Evolutionary conservation across 2,888 invertebrate species (phyloP), one percentile per base, ranked within the genome.

Genomic region (Hypsopygia costalis): DNA sequence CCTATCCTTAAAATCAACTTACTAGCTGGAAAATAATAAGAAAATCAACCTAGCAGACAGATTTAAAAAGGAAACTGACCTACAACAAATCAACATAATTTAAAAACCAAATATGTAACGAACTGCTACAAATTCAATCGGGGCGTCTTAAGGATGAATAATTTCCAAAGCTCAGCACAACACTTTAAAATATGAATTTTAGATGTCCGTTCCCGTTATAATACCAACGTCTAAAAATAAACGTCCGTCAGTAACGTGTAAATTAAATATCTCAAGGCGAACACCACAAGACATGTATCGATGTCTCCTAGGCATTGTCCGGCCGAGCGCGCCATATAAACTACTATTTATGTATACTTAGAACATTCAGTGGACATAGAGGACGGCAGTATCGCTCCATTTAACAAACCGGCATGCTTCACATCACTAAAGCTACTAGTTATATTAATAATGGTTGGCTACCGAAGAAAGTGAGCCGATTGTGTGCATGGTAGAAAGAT

Each of bases 331-430:
- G 51, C 53, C 49, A 45, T 43, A 32, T 31, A 37, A 43, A 42
- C 47, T 2, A 2, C 68, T 68, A 69, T 65, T 64, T 59, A 68
- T 58, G 64, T 65, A 54, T 59, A 65, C n/a, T n/a, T n/a, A 60
- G 63, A 68, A 67, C 75, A 77, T 75, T 77, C 68, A 81, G 60
- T 78, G 74, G 79, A 63, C 71, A 81, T 70, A 62, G 77, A 76
- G 81, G 75, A 70, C 81, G 41, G 49, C 58, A 59, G 66, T 55
- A 57, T 52, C 81, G 82, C 75, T 81, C 76, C 79, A 82, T 74
- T 82, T 69, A 70, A 74, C 79, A 79, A 58, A 65, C 67, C 63
- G 63, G 70, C 72, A 76, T 69, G 73, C 71, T 70, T 75, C 71
- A 67, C 55, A 42, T 55, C 63, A 2, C 16, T 16, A 16, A 2